Conservation (phyloP, 2,797 vertebrate genomes). For the Stomatorhinus walkeri region DNA sequence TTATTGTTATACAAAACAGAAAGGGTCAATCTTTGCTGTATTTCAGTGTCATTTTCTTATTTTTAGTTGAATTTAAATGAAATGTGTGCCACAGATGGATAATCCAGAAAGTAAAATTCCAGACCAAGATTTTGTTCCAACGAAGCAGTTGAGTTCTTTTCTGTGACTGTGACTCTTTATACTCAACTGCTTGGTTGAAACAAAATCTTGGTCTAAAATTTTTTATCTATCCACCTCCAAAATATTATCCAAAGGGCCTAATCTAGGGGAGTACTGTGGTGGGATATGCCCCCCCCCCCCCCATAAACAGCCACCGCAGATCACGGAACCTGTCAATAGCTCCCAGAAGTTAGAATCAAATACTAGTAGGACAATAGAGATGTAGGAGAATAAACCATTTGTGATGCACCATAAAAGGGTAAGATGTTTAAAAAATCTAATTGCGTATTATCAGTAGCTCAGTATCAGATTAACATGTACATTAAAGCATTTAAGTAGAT, state of each 20-base stretch:
- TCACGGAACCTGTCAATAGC: background rate
- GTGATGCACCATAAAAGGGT: too few species aligned
- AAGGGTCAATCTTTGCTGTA: background rate
- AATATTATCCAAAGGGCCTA: background rate
- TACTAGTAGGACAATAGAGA: background rate
- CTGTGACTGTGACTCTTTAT: background rate
- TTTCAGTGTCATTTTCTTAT: background rate
- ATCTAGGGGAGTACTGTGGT: background rate
- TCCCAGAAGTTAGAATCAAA: background rate
- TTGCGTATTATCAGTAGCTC: too few species aligned
- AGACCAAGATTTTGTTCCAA: too few species aligned
- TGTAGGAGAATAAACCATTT: background rate
- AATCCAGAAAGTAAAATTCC: too few species aligned
- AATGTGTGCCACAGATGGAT: background rate
- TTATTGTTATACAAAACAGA: background rate
- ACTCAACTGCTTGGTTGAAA: background rate
- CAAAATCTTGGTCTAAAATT: background rate
- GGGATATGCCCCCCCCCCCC: background rate
- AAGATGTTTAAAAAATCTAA: too few species aligned
- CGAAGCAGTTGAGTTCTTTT: background rate
- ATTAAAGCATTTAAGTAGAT: too few species aligned
- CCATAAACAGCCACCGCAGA: background rate
- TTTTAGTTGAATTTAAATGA: background rate
- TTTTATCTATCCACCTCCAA: background rate
- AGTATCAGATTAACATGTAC: too few species aligned